A percentile compares a stretch with the other conserved stretches of the same genome.
These are phyloP conservation scores for Elysia chlorotica DNA, from an alignment of 1,140 invertebrate genomes.

Conservation along the genomic window DNA sequence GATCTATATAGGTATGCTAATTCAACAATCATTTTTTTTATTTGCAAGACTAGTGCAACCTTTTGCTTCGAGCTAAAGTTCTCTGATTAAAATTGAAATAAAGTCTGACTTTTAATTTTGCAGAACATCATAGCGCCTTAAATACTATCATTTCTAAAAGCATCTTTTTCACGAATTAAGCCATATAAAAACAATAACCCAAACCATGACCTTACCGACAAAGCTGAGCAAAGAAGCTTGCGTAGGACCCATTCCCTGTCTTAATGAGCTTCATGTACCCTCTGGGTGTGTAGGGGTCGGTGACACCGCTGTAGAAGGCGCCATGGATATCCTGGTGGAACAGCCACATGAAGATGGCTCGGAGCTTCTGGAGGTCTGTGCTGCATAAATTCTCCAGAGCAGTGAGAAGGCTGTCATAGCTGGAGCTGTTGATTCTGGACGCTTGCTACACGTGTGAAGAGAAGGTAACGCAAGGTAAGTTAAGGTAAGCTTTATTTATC, in stretches of 20 bases:
- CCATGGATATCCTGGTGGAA: slow-evolving; percentile 22
- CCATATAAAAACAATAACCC: neutral
- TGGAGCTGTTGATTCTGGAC: neutral
- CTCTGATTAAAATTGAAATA: too few relatives aligned
- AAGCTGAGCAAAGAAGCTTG: slow-evolving; percentile 88
- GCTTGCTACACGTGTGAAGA: neutral
- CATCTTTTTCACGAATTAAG: too few relatives aligned
- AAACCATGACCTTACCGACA: slow-evolving; percentile 64
- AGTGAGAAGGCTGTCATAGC: slow-evolving; percentile 21
- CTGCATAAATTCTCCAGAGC: neutral
- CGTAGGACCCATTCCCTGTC: slow-evolving; percentile 98
- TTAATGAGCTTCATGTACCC: slow-evolving; percentile 94
- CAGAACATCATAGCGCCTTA: too few relatives aligned
- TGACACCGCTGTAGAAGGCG: slow-evolving; percentile 62
- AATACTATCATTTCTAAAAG: too few relatives aligned
- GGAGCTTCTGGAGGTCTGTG: slow-evolving; percentile 26
- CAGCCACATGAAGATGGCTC: slow-evolving; percentile 31
- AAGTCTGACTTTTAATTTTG: too few relatives aligned
- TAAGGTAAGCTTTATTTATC: neutral
- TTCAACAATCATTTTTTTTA: too few relatives aligned
- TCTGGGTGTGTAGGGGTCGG: slow-evolving; percentile 81
- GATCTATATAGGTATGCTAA: too few relatives aligned
- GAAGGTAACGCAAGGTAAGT: neutral
- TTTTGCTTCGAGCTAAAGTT: too few relatives aligned
- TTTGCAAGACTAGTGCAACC: too few relatives aligned